Conservation (phyloP, 64 coral and sea anemone species). For the Catalaphyllia jardinei region DNA sequence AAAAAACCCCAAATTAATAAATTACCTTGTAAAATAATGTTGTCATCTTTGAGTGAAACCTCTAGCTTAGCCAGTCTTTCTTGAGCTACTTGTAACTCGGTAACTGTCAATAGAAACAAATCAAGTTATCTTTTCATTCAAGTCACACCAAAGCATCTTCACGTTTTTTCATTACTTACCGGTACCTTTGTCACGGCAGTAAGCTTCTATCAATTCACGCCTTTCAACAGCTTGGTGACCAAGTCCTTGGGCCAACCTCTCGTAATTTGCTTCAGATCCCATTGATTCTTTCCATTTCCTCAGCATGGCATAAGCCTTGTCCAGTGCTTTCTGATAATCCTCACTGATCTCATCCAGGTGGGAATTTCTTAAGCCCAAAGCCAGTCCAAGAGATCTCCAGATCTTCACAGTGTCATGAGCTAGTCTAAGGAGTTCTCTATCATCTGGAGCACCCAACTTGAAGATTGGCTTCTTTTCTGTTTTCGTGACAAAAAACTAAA, state of each 20-base stretch:
- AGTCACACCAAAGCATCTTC: too few species aligned
- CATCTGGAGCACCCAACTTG: background rate
- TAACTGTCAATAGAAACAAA: background rate
- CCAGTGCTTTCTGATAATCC: background rate
- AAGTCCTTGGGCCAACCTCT: slow-evolving; percentile 33
- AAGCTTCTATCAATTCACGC: slow-evolving; percentile 21
- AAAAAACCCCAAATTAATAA: too few species aligned
- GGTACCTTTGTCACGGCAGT: slow-evolving; percentile 27
- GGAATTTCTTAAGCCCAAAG: background rate
- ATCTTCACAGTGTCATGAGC: slow-evolving; percentile 18
- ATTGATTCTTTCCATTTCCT: slow-evolving; percentile 42
- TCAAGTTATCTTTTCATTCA: too few species aligned
- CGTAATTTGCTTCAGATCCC: slow-evolving; percentile 35
- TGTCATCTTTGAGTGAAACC: background rate
- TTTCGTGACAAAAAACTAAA: background rate
- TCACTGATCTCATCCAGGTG: slow-evolving; percentile 44
- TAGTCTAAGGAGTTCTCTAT: background rate
- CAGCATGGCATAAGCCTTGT: slow-evolving; percentile 44
- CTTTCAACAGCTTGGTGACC: slow-evolving; percentile 7
- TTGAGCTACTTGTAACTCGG: background rate
- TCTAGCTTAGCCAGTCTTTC: background rate
- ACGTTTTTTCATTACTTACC: background rate
- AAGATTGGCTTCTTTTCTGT: background rate
- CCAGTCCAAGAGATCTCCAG: slow-evolving; percentile 45
- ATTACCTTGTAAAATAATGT: background rate